Evolutionary conservation across 2,888 invertebrate genomes (phyloP), one percentile per base, ranked within the genome.

Genomic region (Candidula unifasciata): DNA sequence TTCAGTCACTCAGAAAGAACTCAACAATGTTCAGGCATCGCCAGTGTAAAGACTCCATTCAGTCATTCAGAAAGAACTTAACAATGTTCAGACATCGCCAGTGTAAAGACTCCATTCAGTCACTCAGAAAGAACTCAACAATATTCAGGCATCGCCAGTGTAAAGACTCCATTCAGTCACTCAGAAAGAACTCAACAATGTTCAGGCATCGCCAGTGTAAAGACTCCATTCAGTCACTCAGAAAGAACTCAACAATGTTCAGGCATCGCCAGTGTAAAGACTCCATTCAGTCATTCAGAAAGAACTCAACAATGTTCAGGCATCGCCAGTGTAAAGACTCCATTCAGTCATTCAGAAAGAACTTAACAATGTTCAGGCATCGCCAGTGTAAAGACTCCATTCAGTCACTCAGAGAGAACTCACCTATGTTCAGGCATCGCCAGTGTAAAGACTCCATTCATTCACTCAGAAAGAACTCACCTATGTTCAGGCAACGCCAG

Each of bases 251-350:
- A n/a, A n/a, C 86, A 82, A 69, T 86, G 86, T 13, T 82, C 68
- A 8, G 86, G 86, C 3, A 71, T 30, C 16, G 82, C 83, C 66
- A 85, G 37, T 27, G 66, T 81, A 35, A 86, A 86, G 78, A 86
- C 83, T 18, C 60, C 33, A 30, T 76, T 73, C 5, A 86, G 10
- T 60, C 57, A 86, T 84, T n/a, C n/a, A n/a, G n/a, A n/a, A n/a
- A n/a, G n/a, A n/a, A n/a, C n/a, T n/a, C n/a, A n/a, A n/a, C 86
- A 82, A 69, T 86, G 86, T 13, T 82, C 68, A 8, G 86, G 86
- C 3, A 71, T 30, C 16, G 82, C 83, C 66, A 85, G 37, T 27
- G 66, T 81, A 35, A 86, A 86, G 78, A 86, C 83, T 18, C 60
- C 33, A 30, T 76, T 73, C 5, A 86, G 10, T 60, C 57, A 86